Evolutionary conservation across 2,797 vertebrate species (phyloP).

Genomic region (Aulostomus chinensis): DNA sequence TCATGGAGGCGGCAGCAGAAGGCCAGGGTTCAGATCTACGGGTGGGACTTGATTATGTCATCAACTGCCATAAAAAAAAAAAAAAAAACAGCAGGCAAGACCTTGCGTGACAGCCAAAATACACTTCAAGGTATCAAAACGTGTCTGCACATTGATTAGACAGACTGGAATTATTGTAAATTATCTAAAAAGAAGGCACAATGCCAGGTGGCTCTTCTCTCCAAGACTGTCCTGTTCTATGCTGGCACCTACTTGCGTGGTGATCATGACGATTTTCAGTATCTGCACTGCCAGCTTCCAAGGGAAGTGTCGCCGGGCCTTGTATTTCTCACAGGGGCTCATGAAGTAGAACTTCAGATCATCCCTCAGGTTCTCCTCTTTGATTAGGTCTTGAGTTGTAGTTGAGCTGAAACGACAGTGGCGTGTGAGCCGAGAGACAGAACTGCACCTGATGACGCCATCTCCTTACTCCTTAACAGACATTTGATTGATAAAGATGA

Average conservation of each 20-base stretch:
- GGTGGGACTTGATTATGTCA: background rate
- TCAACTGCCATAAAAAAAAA: background rate
- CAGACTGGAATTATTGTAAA: background rate
- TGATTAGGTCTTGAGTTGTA: conserved; percentile 65
- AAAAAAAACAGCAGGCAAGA: background rate
- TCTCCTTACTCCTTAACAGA: too few species aligned
- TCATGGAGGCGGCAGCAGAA: background rate
- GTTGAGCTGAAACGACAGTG: conserved; percentile 63
- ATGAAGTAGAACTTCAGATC: conserved; percentile 97
- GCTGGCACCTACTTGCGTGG: conserved; percentile 86
- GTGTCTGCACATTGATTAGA: background rate
- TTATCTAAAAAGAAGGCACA: background rate
- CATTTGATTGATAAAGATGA: background rate
- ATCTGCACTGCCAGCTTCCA: conserved; percentile 97
- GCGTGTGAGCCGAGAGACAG: too few species aligned
- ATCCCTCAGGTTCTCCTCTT: conserved; percentile 81
- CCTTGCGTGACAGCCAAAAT: too few species aligned
- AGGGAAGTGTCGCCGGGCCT: conserved; percentile 86
- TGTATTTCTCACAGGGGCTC: conserved; percentile 98
- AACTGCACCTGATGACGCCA: background rate
- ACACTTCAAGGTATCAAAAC: too few species aligned
- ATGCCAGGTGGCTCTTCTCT: background rate
- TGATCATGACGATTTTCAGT: conserved; percentile 96
- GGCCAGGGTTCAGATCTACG: background rate
- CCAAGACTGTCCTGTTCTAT: background rate